Conservation (phyloP, 2,113 vertebrate species). For the Podarcis raffonei region DNA sequence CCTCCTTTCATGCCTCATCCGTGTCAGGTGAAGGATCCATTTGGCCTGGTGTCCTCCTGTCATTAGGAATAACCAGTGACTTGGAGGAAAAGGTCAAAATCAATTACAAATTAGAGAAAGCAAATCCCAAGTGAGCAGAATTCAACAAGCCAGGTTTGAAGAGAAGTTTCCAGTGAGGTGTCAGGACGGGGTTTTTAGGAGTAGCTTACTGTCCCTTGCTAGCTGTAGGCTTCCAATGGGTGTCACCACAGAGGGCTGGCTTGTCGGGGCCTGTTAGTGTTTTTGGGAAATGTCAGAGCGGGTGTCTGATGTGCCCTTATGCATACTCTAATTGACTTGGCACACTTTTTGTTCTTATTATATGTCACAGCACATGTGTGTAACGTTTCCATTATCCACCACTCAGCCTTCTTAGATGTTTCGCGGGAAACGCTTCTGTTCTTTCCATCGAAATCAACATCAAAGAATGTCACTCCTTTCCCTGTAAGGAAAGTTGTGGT, state of each 20-base stretch:
- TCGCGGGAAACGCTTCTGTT: background rate
- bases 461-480: too few relatives aligned
- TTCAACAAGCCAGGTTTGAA: background rate
- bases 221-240: background rate
- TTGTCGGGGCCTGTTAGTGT: rapidly evolving
- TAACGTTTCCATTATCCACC: background rate
- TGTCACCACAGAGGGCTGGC: rapidly evolving
- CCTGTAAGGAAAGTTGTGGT: background rate
- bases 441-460: background rate
- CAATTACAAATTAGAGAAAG: background rate
- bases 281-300: background rate
- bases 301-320: rapidly evolving
- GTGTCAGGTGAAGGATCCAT: background rate
- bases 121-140: background rate
- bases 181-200: background rate
- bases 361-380: background rate
- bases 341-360: rapidly evolving
- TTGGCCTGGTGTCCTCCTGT: background rate
- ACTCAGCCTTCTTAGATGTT: background rate
- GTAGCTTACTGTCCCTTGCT: rapidly evolving
- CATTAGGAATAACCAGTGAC: background rate
- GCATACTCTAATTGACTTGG: rapidly evolving
- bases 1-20: background rate
- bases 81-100: background rate
- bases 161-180: background rate